A percentile compares a stretch with the other conserved stretches of the same genome.
Conservation (phyloP, 2,113 vertebrate genomes). For the Heliornis fulica region DNA sequence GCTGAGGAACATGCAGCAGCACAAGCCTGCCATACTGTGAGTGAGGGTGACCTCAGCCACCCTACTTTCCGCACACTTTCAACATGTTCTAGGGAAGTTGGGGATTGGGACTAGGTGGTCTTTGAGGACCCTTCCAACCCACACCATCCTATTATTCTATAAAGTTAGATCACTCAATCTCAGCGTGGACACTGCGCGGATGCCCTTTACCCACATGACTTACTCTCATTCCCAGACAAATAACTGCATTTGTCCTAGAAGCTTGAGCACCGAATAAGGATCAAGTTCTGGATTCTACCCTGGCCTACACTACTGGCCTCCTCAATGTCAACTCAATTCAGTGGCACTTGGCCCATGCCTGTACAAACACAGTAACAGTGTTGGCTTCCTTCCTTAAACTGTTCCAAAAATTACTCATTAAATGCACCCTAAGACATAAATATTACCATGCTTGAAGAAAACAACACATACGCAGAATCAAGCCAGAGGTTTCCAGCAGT, state of each 20-base stretch:
- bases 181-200: neutral
- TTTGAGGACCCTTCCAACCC: no score
- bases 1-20: neutral
- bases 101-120: no score
- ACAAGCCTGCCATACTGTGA: neutral
- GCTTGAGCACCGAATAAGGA: accelerated
- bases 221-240: neutral
- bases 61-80: neutral
- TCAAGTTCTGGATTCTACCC: neutral
- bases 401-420: neutral
- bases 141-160: no score
- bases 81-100: neutral
- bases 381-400: neutral
- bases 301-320: neutral
- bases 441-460: neutral
- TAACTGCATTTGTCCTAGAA: neutral
- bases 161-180: neutral
- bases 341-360: neutral
- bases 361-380: neutral
- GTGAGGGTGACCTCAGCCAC: neutral
- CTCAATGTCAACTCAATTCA: neutral
- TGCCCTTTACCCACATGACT: neutral
- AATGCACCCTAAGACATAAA: neutral
- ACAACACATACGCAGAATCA: neutral
- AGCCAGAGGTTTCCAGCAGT: neutral